Conservation (phyloP, 2,113 vertebrate species). For the Sturnira hondurensis region DNA sequence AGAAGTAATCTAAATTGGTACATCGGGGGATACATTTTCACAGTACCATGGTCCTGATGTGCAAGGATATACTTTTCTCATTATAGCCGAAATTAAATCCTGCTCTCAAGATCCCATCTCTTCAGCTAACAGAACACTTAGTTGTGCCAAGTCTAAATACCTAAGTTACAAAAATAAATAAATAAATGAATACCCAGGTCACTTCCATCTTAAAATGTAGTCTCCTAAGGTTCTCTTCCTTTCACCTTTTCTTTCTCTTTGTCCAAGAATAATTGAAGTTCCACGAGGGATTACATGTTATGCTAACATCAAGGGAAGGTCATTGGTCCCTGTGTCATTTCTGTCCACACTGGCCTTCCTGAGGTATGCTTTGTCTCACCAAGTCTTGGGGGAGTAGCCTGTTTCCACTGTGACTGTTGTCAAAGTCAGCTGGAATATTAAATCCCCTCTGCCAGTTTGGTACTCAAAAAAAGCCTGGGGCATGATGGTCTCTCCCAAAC, state of each 20-base stretch:
- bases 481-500: neutral
- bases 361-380: neutral
- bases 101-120: neutral
- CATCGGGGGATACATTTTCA: neutral
- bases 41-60: neutral
- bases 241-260: neutral
- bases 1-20: neutral
- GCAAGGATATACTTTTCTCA: neutral
- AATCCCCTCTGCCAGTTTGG: neutral
- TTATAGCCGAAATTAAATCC: slow-evolving; percentile 21
- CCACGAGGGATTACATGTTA: neutral
- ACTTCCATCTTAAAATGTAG: neutral
- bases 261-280: neutral
- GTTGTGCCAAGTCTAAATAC: neutral
- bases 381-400: neutral
- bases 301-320: neutral
- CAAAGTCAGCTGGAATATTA: neutral
- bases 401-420: neutral
- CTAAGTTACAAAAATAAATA: neutral
- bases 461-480: neutral
- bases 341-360: neutral
- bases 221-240: neutral
- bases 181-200: neutral
- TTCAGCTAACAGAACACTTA: neutral
- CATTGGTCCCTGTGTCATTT: neutral